phyloP scores from a whole-genome alignment of 1,140 invertebrate genomes.

The Helicoverpa armigera region DNA sequence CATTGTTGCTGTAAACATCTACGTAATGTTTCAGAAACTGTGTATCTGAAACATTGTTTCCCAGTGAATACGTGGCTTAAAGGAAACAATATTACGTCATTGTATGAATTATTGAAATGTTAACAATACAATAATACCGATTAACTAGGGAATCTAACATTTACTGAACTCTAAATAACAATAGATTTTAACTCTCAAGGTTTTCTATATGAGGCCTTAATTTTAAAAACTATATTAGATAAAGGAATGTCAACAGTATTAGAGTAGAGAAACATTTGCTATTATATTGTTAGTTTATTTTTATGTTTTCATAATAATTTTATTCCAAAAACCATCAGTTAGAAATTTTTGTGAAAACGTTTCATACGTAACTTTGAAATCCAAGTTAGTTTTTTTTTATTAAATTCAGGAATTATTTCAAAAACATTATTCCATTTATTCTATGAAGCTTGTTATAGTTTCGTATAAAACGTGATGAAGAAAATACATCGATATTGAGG shows the following conservation, averaged over 20 bases:
- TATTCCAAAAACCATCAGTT: conserved; percentile 30
- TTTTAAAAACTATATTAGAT: neutral
- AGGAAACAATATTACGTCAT: neutral
- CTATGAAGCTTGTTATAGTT: neutral
- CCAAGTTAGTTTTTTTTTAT: too few species aligned
- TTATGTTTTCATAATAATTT: neutral
- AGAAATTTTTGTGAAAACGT: neutral
- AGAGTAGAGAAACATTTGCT: conserved; percentile 24
- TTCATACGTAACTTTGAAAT: too few species aligned
- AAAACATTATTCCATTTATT: too few species aligned
- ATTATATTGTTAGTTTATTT: conserved; percentile 9
- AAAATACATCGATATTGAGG: conserved; percentile 1
- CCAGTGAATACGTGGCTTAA: too few species aligned
- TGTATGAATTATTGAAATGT: neutral
- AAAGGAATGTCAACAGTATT: conserved; percentile 46
- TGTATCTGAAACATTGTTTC: too few species aligned
- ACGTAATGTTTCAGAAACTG: too few species aligned
- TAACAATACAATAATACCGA: neutral
- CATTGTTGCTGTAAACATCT: too few species aligned
- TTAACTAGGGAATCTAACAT: neutral
- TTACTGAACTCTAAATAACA: neutral
- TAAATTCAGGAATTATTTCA: too few species aligned
- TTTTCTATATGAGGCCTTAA: conserved; percentile 40
- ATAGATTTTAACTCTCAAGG: neutral
- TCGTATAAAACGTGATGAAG: conserved; percentile 19